Conservation (phyloP, 2,888 invertebrate genomes). For the Drosophila maculinotata region DNA sequence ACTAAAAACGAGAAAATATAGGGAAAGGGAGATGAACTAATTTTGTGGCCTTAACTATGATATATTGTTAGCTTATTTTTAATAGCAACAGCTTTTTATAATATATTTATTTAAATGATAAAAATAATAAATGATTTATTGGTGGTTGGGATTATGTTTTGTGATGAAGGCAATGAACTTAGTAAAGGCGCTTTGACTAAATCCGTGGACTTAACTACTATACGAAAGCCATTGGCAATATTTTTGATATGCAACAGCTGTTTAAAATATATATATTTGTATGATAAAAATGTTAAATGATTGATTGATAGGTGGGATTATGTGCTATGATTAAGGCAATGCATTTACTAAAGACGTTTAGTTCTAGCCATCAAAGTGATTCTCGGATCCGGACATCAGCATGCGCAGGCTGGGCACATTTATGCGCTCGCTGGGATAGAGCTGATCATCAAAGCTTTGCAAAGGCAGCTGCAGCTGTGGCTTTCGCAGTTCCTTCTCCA, state of each 20-base stretch:
- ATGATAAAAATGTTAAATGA: constrained; percentile 13
- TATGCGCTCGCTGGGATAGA: constrained; percentile 53
- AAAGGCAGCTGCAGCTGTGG: constrained; percentile 56
- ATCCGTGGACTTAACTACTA: constrained; percentile 1
- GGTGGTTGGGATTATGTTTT: too few species aligned
- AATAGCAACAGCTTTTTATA: too few species aligned
- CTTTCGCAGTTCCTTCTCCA: constrained; percentile 70
- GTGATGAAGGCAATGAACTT: too few species aligned
- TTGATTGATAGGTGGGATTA: constrained; percentile 27
- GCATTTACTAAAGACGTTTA: constrained; percentile 36
- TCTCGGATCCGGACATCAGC: constrained; percentile 35
- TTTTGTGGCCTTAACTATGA: too few species aligned
- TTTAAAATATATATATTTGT: constrained; percentile 7
- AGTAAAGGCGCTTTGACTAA: too few species aligned
- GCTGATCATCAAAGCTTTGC: constrained; percentile 74
- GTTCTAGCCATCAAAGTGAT: constrained; percentile 19
- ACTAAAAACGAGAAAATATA: too few species aligned
- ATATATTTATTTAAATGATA: too few species aligned
- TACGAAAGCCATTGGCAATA: background rate
- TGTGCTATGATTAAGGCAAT: constrained; percentile 18
- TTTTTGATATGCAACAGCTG: too few species aligned
- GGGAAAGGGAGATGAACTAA: too few species aligned
- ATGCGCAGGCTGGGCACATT: constrained; percentile 41
- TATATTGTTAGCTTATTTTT: too few species aligned
- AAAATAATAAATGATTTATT: too few species aligned